Evolutionary conservation across 2,888 invertebrate species (phyloP).

Genomic region (Hyles lineata): DNA sequence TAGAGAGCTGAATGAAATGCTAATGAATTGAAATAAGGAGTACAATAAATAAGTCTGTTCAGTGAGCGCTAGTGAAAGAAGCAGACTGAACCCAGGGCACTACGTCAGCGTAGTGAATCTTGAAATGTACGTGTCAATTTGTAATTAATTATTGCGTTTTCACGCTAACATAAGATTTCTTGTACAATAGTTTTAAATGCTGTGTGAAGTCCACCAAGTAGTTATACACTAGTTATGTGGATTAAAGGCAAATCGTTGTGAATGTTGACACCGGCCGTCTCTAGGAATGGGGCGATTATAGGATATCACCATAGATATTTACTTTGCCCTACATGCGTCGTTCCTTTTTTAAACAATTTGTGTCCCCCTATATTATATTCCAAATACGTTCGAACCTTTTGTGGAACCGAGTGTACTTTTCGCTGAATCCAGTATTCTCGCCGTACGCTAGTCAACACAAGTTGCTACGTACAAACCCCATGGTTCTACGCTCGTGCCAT

Average conservation of each 20-base stretch:
- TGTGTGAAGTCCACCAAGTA: no score
- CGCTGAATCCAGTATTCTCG: constrained; percentile 51
- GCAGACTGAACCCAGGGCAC: no score
- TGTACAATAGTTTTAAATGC: no score
- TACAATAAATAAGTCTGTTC: not conserved
- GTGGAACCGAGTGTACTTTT: constrained; percentile 46
- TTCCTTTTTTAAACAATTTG: not conserved
- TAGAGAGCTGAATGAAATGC: not conserved
- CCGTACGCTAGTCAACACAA: constrained; percentile 30
- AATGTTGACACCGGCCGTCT: no score
- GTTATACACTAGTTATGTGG: no score
- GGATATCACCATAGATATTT: not conserved
- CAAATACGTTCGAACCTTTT: not conserved
- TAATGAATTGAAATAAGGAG: not conserved
- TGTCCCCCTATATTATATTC: not conserved
- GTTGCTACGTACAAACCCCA: constrained; percentile 31
- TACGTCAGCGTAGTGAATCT: no score
- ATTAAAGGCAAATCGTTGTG: no score
- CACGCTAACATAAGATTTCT: no score
- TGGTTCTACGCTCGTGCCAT: constrained; percentile 1
- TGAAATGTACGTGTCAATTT: no score
- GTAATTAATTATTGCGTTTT: no score
- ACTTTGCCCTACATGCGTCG: not conserved
- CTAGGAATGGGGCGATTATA: no score
- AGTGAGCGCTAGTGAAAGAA: no score